Evolutionary conservation across 2,797 vertebrate genomes (phyloP).

Genomic region (Craterocephalus amniculus): DNA sequence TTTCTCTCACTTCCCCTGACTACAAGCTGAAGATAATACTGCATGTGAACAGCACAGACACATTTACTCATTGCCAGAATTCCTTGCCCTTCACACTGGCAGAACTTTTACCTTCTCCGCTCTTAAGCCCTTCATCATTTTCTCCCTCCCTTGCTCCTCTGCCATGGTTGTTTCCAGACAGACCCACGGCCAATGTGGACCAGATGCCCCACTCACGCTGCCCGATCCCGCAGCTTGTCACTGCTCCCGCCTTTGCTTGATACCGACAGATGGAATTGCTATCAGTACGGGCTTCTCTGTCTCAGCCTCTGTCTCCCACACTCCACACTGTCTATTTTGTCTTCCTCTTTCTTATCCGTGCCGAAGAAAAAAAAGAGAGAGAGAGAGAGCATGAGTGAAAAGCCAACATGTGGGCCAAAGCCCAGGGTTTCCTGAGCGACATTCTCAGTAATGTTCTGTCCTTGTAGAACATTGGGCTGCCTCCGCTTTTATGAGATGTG

Average conservation of each 20-base stretch:
- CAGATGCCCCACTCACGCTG: conserved; percentile 83
- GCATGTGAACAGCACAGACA: conserved; percentile 86
- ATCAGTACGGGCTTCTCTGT: conserved; percentile 84
- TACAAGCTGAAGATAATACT: conserved; percentile 72
- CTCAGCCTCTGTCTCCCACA: conserved; percentile 69
- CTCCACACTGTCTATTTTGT: conserved; percentile 69
- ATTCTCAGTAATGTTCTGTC: conserved; percentile 99
- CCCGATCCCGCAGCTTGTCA: conserved; percentile 78
- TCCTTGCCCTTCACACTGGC: conserved; percentile 66
- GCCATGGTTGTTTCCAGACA: conserved; percentile 64
- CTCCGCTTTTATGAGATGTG: conserved; percentile 96
- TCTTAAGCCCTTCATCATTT: conserved; percentile 49
- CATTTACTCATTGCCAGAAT: conserved; percentile 41
- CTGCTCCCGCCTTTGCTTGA: conserved; percentile 89
- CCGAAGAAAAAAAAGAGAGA: conserved; percentile 56
- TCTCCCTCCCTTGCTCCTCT: conserved; percentile 38
- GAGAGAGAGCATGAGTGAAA: conserved; percentile 58
- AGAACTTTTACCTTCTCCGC: conserved; percentile 53
- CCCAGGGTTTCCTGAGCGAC: conserved; percentile 92
- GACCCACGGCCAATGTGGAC: conserved; percentile 68
- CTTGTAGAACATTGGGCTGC: conserved; percentile 99
- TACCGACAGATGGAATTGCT: conserved; percentile 96
- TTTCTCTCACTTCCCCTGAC: conserved; percentile 24
- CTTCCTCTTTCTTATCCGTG: conserved; percentile 75
- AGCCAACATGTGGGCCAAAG: conserved; percentile 94